A percentile compares a stretch with the other conserved stretches of the same genome.
These are phyloP conservation scores for Spodoptera picta DNA, from an alignment of 2,888 invertebrate genomes.

Conservation along the genomic window DNA sequence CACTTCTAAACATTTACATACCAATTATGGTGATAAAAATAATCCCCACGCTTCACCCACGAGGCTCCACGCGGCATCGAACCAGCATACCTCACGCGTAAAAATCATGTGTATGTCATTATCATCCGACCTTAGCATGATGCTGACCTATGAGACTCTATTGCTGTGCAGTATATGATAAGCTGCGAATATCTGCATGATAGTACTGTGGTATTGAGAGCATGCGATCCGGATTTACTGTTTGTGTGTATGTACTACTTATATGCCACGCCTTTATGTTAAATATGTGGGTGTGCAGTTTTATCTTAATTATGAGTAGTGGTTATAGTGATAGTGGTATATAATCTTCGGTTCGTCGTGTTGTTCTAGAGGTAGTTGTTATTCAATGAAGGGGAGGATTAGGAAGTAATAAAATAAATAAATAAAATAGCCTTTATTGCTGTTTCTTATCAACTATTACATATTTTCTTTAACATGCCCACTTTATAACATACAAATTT, in stretches of 20 bases:
- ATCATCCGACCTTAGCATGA: constrained; percentile 52
- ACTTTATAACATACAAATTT: no score
- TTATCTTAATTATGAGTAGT: no score
- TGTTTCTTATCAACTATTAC: no score
- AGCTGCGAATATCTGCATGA: constrained; percentile 38
- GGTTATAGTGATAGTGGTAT: no score
- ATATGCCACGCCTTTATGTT: constrained; percentile 16
- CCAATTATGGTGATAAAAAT: constrained; percentile 7
- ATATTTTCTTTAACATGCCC: no score
- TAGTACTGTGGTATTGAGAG: constrained; percentile 19
- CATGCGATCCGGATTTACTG: constrained; percentile 28
- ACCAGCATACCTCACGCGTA: constrained; percentile 50
- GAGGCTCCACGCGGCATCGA: constrained; percentile 1
- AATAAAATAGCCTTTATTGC: no score
- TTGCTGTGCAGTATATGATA: constrained; percentile 53
- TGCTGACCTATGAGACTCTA: constrained; percentile 66
- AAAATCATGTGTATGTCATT: constrained; percentile 47
- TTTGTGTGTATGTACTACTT: background rate
- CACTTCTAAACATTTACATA: background rate
- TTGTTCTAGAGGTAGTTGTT: no score
- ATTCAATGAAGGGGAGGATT: no score
- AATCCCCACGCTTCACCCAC: constrained; percentile 24
- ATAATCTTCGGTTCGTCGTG: no score
- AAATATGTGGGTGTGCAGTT: no score
- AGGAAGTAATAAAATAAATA: no score